These are phyloP conservation scores for Choristoneura rosaceana DNA, from an alignment of 2,888 invertebrate genomes.

Conservation along the genomic window DNA sequence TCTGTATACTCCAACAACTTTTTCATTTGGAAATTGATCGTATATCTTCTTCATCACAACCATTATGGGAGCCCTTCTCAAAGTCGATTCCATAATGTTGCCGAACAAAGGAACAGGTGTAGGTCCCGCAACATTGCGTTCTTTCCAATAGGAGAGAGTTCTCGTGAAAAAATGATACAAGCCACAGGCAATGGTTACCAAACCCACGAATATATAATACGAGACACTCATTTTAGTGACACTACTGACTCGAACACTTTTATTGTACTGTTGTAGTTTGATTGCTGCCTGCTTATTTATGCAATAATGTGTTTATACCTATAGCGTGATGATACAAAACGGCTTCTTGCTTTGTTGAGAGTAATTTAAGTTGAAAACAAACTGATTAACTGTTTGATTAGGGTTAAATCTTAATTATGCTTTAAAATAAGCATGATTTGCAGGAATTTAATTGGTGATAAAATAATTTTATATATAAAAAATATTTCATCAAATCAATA, in stretches of 20 bases:
- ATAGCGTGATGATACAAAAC: no score
- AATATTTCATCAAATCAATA: no score
- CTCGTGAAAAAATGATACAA: slow-evolving; percentile 46
- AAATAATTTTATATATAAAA: no score
- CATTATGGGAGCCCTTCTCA: slow-evolving; percentile 43
- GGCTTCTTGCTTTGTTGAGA: no score
- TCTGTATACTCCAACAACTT: slow-evolving; percentile 51
- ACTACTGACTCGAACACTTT: neutral
- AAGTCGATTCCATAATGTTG: slow-evolving; percentile 47
- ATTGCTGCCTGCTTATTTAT: slow-evolving; percentile 3
- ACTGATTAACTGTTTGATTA: neutral
- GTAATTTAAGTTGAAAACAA: neutral
- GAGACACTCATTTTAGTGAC: neutral
- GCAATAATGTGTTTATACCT: no score
- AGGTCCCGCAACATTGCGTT: slow-evolving; percentile 48
- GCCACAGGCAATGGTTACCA: slow-evolving; percentile 11
- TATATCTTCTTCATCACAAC: slow-evolving; percentile 48
- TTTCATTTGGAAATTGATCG: slow-evolving; percentile 50
- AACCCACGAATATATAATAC: slow-evolving; percentile 11
- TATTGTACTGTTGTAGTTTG: neutral
- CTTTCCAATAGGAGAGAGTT: slow-evolving; percentile 48
- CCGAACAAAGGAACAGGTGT: slow-evolving; percentile 51
- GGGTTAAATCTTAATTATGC: neutral
- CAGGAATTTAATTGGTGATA: neutral
- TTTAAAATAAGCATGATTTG: neutral